phyloP scores from a whole-genome alignment of 2,888 invertebrate species.

The Sarcophaga caerulescens region DNA sequence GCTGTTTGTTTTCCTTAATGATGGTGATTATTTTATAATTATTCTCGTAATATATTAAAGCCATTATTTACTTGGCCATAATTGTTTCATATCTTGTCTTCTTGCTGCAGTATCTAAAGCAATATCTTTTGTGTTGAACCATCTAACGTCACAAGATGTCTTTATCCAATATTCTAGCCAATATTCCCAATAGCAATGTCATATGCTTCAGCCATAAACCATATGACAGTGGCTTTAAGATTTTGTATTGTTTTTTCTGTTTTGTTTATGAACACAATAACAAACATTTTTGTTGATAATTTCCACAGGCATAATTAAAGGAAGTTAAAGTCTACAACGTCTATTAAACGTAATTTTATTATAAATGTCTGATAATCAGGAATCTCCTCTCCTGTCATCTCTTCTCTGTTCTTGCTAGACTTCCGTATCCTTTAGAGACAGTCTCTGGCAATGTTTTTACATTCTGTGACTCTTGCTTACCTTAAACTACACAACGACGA shows the following conservation, averaged over 20 bases:
- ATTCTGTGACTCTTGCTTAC: too few species aligned
- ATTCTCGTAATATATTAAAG: constrained; percentile 5
- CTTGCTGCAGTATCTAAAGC: constrained; percentile 27
- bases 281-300: constrained; percentile 44
- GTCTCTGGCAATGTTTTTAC: too few species aligned
- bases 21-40: constrained; percentile 22
- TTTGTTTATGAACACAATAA: constrained; percentile 42
- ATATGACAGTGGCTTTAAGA: background rate
- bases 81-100: constrained; percentile 16
- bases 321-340: constrained; percentile 24
- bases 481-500: too few species aligned
- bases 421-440: background rate
- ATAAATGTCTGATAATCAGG: constrained; percentile 31
- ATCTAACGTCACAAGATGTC: background rate
- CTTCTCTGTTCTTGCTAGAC: constrained; percentile 15
- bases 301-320: constrained; percentile 55
- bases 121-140: background rate
- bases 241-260: constrained; percentile 31
- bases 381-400: background rate
- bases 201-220: background rate
- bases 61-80: constrained; percentile 13
- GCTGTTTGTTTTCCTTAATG: background rate
- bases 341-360: constrained; percentile 54
- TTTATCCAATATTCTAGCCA: constrained; percentile 32
- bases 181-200: constrained; percentile 38